Conservation (phyloP, 2,797 vertebrate species). For the Microcaecilia unicolor region DNA sequence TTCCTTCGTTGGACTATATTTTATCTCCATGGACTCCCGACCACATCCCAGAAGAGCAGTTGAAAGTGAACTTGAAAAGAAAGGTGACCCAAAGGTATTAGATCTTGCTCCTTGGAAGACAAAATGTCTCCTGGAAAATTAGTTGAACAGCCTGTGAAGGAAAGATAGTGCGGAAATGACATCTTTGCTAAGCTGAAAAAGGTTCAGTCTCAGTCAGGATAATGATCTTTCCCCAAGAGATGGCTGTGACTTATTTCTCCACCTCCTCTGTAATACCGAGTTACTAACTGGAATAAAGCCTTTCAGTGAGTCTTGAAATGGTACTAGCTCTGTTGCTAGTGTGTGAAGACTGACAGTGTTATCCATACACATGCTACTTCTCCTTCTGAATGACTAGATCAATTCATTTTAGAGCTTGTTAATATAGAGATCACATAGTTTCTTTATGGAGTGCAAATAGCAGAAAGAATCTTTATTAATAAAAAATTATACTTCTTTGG, state of each 20-base stretch:
- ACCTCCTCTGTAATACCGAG: conserved; percentile 30
- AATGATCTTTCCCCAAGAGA: conserved; percentile 17
- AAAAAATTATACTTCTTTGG: neutral
- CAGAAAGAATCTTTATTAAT: neutral
- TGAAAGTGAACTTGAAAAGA: conserved; percentile 19
- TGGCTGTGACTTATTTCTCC: conserved; percentile 23
- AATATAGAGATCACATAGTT: too few relatives aligned
- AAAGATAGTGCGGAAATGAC: conserved; percentile 19
- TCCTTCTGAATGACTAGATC: too few relatives aligned
- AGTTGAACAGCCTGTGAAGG: conserved; percentile 13
- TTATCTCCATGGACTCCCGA: conserved; percentile 17
- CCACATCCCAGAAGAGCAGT: conserved; percentile 7
- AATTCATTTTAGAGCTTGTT: neutral
- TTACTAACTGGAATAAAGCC: conserved; percentile 26
- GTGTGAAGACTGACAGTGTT: conserved; percentile 7
- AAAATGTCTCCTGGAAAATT: conserved; percentile 25
- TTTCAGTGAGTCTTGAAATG: conserved; percentile 21
- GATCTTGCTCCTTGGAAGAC: conserved; percentile 21
- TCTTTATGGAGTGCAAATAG: too few relatives aligned
- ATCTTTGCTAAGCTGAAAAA: conserved; percentile 15
- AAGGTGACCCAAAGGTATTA: conserved; percentile 11
- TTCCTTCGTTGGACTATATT: conserved; percentile 6
- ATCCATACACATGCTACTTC: conserved; percentile 16
- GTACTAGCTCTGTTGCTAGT: conserved; percentile 13
- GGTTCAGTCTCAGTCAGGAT: conserved; percentile 7